A percentile compares a stretch with the other conserved stretches of the same genome.
These are phyloP conservation scores for Cistogaster globosa DNA, from an alignment of 2,888 invertebrate species.

Conservation along the genomic window DNA sequence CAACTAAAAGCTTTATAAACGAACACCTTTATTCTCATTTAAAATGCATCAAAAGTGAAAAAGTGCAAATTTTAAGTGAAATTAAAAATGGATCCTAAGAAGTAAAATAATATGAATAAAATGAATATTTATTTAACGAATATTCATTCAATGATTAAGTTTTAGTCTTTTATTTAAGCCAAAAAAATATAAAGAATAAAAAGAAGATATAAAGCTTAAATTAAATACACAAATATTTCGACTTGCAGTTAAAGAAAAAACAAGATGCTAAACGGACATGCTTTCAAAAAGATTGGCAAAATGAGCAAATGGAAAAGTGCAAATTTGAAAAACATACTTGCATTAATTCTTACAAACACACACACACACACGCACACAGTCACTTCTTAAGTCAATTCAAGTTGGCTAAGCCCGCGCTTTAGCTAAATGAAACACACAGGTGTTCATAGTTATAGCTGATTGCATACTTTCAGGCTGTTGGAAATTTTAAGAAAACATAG, in stretches of 20 bases:
- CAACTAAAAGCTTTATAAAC: not conserved
- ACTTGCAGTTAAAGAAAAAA: constrained; percentile 6
- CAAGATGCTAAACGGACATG: not conserved
- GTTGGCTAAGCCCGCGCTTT: constrained; percentile 32
- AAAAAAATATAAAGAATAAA: constrained; percentile 22
- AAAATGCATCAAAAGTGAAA: constrained; percentile 38
- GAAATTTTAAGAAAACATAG: constrained; percentile 66
- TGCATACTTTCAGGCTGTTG: constrained; percentile 71
- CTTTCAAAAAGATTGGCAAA: constrained; percentile 18
- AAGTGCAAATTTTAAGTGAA: constrained; percentile 15
- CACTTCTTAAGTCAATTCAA: constrained; percentile 31
- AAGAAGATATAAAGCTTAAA: constrained; percentile 54
- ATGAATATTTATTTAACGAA: constrained; percentile 62
- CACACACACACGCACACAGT: not conserved
- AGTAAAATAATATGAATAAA: constrained; percentile 48
- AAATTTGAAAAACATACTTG: constrained; percentile 59
- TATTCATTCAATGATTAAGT: constrained; percentile 39
- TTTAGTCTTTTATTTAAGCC: constrained; percentile 12
- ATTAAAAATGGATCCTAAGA: not conserved
- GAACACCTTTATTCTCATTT: constrained; percentile 27
- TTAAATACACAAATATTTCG: constrained; percentile 60
- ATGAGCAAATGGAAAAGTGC: constrained; percentile 36
- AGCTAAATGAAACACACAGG: constrained; percentile 68
- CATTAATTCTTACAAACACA: not conserved
- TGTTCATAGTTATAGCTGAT: constrained; percentile 69